Percentiles rank a stretch among this genome's conserved stretches.
These are phyloP conservation scores for Gallinago media DNA, from an alignment of 2,113 vertebrate species.

Conservation along the genomic window DNA sequence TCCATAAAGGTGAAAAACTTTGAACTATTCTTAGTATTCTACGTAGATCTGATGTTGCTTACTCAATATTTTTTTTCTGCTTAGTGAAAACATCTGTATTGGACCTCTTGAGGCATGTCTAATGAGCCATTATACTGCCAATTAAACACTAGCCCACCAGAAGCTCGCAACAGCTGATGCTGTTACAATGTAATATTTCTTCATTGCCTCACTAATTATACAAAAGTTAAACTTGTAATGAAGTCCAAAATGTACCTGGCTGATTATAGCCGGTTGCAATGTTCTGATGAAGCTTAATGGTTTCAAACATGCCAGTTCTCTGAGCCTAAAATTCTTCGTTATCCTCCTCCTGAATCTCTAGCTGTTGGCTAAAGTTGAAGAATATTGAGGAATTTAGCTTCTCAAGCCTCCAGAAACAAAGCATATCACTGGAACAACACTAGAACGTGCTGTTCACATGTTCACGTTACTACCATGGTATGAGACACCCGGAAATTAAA, in stretches of 20 bases:
- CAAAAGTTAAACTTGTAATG: constrained; percentile 68
- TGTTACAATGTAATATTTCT: constrained; percentile 34
- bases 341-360: neutral
- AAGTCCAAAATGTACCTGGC: constrained; percentile 53
- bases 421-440: neutral
- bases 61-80: constrained; percentile 60
- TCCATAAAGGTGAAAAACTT: neutral
- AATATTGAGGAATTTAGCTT: neutral
- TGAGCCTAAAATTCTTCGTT: neutral
- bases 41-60: constrained; percentile 32
- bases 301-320: neutral
- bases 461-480: neutral
- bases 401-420: neutral
- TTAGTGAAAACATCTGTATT: constrained; percentile 43
- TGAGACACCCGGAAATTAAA: rapidly evolving
- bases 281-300: neutral
- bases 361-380: neutral
- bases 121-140: constrained; percentile 75
- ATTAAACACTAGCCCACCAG: constrained; percentile 71
- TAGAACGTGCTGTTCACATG: neutral
- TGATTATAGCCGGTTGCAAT: neutral
- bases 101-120: constrained; percentile 64
- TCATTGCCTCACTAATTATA: constrained; percentile 71
- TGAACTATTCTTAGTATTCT: constrained; percentile 33
- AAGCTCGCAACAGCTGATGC: constrained; percentile 56